These are phyloP conservation scores for Lasioglossum lativentre DNA, from an alignment of 2,888 invertebrate genomes.

Conservation along the genomic window DNA sequence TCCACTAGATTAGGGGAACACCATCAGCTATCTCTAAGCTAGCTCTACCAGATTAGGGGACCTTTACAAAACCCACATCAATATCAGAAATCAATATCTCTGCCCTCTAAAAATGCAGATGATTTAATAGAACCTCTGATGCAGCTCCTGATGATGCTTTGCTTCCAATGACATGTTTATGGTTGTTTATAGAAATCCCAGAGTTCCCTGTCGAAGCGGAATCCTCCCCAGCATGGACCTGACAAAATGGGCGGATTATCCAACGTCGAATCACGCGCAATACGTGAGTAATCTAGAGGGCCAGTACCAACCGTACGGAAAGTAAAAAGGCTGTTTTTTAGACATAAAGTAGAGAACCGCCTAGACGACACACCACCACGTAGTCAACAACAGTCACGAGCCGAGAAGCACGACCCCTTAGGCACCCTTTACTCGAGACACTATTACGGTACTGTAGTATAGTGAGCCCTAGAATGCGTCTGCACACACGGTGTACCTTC, in stretches of 20 bases:
- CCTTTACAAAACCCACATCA: no score
- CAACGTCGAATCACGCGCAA: constrained; percentile 85
- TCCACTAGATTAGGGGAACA: no score
- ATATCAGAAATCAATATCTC: no score
- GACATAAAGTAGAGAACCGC: constrained; percentile 62
- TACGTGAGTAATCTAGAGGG: constrained; percentile 89
- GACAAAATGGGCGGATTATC: constrained; percentile 94
- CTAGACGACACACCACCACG: constrained; percentile 66
- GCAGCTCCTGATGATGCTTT: no score
- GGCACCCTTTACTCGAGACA: constrained; percentile 57
- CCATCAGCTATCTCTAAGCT: no score
- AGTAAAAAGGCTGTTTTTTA: constrained; percentile 72
- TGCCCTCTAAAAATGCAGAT: no score
- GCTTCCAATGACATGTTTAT: background rate
- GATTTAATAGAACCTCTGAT: no score
- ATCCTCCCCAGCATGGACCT: constrained; percentile 95
- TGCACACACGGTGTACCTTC: constrained; percentile 49
- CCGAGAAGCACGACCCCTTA: constrained; percentile 66
- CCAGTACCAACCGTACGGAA: constrained; percentile 84
- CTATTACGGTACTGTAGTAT: constrained; percentile 49
- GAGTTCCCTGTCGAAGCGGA: constrained; percentile 96
- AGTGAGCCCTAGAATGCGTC: constrained; percentile 43
- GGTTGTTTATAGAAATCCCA: constrained; percentile 90
- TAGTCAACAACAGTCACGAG: constrained; percentile 66
- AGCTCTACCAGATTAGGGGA: no score